Conservation (phyloP, 2,888 invertebrate species). For the Meliscaeva auricollis region DNA sequence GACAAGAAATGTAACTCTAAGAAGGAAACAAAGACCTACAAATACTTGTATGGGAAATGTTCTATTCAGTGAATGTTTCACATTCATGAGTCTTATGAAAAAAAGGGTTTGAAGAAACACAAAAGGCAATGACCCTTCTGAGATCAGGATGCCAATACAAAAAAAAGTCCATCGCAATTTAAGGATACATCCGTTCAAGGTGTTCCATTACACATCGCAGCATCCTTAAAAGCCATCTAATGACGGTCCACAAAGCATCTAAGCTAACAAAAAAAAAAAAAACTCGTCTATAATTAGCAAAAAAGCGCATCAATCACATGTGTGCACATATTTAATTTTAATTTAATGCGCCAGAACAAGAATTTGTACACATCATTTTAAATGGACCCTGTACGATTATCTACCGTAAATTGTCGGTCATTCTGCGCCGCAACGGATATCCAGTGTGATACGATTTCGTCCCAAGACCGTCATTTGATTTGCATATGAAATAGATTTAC, state of each 20-base stretch:
- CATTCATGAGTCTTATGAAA: background rate
- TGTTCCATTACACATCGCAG: conserved; percentile 51
- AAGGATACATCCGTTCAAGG: conserved; percentile 50
- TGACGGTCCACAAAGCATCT: conserved; percentile 33
- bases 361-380: conserved; percentile 39
- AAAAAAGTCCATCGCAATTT: conserved; percentile 40
- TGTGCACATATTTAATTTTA: conserved; percentile 59
- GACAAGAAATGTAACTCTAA: conserved; percentile 14
- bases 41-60: background rate
- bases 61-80: background rate
- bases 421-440: conserved; percentile 59
- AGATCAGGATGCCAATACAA: background rate
- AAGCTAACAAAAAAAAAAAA: conserved; percentile 28
- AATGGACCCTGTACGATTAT: conserved; percentile 53
- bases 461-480: conserved; percentile 54
- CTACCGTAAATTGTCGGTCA: conserved; percentile 64
- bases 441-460: conserved; percentile 57
- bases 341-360: conserved; percentile 44
- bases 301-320: conserved; percentile 74
- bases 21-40: too few species aligned
- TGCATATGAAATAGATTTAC: conserved; percentile 75
- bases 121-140: conserved; percentile 1
- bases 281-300: conserved; percentile 71
- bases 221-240: conserved; percentile 55
- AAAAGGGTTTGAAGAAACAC: background rate